phyloP scores from a whole-genome alignment of 2,888 invertebrate species.

The Nesidiocoris tenuis region DNA sequence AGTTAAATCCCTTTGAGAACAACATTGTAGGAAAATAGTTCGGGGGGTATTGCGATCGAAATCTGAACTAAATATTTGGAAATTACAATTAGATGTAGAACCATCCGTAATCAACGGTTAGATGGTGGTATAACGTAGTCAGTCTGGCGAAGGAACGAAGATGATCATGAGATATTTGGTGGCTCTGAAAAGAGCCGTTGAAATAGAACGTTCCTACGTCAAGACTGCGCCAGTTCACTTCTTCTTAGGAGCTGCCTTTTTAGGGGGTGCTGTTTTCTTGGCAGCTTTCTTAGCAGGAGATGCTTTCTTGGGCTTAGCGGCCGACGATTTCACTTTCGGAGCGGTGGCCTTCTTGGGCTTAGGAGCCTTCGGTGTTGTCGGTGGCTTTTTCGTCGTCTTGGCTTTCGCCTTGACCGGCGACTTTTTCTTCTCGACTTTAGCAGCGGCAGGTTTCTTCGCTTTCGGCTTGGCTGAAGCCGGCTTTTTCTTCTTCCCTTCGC shows the following conservation, averaged over 20 bases:
- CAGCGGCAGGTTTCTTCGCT: conserved; percentile 16
- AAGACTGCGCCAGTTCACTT: neutral
- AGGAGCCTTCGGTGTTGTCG: conserved; percentile 35
- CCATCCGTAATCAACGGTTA: too few relatives aligned
- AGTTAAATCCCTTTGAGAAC: too few relatives aligned
- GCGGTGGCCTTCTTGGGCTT: conserved; percentile 28
- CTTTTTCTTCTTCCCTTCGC: conserved; percentile 9
- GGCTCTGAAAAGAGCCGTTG: conserved; percentile 50
- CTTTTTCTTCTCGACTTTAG: conserved; percentile 3
- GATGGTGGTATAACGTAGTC: too few relatives aligned
- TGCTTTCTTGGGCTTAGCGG: conserved; percentile 32
- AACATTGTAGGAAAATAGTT: too few relatives aligned
- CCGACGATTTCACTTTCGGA: neutral
- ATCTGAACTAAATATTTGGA: too few relatives aligned
- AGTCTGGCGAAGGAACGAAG: too few relatives aligned
- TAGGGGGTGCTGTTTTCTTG: conserved; percentile 14
- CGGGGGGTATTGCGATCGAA: too few relatives aligned
- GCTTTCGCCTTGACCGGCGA: neutral
- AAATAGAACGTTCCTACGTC: neutral
- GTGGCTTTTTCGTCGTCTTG: conserved; percentile 29
- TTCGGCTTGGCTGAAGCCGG: conserved; percentile 7
- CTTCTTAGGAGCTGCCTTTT: conserved; percentile 29
- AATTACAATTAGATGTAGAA: too few relatives aligned
- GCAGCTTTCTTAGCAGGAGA: neutral
- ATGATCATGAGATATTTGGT: too few relatives aligned